Evolutionary conservation across 2,797 vertebrate species (phyloP).

Genomic region (Heteromormyrus szaboi): DNA sequence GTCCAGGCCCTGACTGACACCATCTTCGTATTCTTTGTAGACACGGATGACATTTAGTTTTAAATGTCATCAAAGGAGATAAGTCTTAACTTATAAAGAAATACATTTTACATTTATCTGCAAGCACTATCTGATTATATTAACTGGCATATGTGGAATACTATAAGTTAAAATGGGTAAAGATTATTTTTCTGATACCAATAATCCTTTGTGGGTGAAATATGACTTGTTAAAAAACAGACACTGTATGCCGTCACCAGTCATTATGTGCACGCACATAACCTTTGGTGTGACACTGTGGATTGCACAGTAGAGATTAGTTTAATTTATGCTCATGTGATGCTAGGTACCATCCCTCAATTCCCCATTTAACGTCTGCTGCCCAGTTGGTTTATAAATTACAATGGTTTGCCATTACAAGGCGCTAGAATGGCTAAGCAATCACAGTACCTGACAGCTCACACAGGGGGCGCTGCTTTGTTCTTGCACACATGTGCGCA

Average conservation of each 20-base stretch:
- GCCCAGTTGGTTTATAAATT: not conserved
- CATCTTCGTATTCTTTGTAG: slow-evolving; percentile 48
- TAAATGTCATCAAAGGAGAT: slow-evolving; percentile 56
- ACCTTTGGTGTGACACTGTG: not conserved
- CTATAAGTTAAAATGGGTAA: not conserved
- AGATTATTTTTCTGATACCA: not conserved
- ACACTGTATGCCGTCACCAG: not conserved
- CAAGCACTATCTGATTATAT: not conserved
- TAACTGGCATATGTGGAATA: not conserved
- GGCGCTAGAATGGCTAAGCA: not conserved
- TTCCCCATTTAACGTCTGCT: not conserved
- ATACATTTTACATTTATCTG: not conserved
- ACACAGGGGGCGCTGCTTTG: not conserved
- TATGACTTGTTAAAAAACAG: not conserved
- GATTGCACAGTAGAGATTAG: not conserved
- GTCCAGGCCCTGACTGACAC: slow-evolving; percentile 44
- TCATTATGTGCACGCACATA: not conserved
- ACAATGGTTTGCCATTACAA: not conserved
- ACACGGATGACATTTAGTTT: slow-evolving; percentile 60
- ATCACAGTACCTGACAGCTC: not conserved
- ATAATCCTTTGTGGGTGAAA: not conserved
- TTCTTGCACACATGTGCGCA: not conserved
- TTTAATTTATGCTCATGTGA: not conserved
- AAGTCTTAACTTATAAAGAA: slow-evolving; percentile 40
- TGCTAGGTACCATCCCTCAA: not conserved